Evolutionary conservation across 2,113 vertebrate species (phyloP).

Genomic region (Eurypyga helias): DNA sequence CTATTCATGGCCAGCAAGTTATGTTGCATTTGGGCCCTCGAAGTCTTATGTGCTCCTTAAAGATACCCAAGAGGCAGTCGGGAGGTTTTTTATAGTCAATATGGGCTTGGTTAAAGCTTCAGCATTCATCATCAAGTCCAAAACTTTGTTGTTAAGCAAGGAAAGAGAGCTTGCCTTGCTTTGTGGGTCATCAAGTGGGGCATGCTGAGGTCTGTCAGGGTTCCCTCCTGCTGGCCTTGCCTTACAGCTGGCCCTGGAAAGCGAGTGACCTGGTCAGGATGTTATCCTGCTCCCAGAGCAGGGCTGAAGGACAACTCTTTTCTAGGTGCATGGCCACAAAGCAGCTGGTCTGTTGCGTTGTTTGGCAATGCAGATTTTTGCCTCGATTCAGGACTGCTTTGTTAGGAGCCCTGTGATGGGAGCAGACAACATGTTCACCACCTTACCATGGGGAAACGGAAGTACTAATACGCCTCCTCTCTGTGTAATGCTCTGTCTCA

Average conservation of each 20-base stretch:
- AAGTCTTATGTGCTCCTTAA: neutral
- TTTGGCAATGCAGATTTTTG: neutral
- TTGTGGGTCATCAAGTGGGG: neutral
- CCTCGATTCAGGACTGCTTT: neutral
- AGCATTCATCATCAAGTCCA: neutral
- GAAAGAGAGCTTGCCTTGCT: neutral
- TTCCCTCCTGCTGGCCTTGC: neutral
- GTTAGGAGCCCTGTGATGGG: neutral
- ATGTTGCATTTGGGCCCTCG: neutral
- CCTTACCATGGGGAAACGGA: neutral
- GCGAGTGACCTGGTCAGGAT: fast-evolving
- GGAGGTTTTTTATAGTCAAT: neutral
- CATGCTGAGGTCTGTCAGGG: neutral
- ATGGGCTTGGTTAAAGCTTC: neutral
- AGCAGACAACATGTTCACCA: neutral
- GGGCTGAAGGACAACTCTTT: neutral
- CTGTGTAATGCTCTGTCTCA: neutral
- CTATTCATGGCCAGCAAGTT: neutral
- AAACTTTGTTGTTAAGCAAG: neutral
- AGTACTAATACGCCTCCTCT: neutral
- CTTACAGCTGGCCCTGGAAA: neutral
- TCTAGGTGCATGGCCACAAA: neutral
- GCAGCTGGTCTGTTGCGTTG: fast-evolving
- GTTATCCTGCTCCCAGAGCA: neutral
- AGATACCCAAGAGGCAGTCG: neutral